Conservation (phyloP, 2,888 invertebrate genomes). For the Sinopyrophorus schimmeli region DNA sequence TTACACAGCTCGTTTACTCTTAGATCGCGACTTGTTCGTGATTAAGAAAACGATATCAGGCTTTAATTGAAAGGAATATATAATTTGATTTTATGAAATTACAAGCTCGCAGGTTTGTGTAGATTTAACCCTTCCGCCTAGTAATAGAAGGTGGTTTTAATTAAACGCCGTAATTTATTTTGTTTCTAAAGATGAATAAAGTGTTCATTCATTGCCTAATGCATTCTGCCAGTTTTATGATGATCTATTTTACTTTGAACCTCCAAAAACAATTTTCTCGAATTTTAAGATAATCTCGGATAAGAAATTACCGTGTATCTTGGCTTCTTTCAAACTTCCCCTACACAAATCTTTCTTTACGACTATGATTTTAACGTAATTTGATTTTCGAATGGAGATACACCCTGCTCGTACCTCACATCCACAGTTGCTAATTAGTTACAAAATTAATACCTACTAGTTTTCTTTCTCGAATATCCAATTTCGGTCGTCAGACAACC, state of each 20-base stretch:
- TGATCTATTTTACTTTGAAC: constrained; percentile 13
- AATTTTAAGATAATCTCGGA: constrained; percentile 6
- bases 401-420: no score
- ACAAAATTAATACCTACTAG: no score
- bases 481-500: no score
- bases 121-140: constrained; percentile 11
- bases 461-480: no score
- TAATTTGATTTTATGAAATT: constrained; percentile 10
- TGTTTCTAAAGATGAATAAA: constrained; percentile 18
- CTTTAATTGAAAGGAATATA: constrained; percentile 23
- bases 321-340: background rate
- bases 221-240: constrained; percentile 12
- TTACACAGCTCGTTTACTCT: constrained; percentile 20
- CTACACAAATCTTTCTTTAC: no score
- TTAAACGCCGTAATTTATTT: constrained; percentile 12
- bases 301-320: no score
- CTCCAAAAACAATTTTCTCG: no score
- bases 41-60: constrained; percentile 16
- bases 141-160: constrained; percentile 15
- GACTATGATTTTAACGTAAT: no score
- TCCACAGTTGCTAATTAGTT: no score
- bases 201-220: constrained; percentile 10
- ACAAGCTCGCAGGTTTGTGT: constrained; percentile 1
- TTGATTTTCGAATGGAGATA: no score
- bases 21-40: constrained; percentile 9